Evolutionary conservation across 2,797 vertebrate genomes (phyloP).

Genomic region (Nannoperca obscura): DNA sequence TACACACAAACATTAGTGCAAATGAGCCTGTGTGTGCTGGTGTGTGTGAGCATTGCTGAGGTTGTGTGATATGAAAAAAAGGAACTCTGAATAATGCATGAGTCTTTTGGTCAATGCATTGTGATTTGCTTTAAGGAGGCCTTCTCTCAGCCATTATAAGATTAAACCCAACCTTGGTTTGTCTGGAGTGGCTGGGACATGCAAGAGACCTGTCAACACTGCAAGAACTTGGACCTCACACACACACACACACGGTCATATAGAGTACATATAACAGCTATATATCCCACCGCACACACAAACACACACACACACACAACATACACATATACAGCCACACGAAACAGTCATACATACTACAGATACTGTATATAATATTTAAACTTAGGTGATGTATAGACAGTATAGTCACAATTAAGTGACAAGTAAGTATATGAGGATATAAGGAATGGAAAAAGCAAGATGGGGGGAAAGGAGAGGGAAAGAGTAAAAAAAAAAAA

Average conservation of each 20-base stretch:
- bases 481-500: background rate
- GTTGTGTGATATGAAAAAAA: slow-evolving; percentile 79
- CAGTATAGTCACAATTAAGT: background rate
- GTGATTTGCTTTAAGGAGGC: slow-evolving; percentile 86
- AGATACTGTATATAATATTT: slow-evolving; percentile 14
- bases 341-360: background rate
- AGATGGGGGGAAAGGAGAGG: background rate
- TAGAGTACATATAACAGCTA: slow-evolving; percentile 24
- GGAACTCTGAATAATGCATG: slow-evolving; percentile 87
- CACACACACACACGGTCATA: slow-evolving; percentile 22
- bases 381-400: background rate
- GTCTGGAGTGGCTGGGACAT: slow-evolving; percentile 78
- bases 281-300: background rate
- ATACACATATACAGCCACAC: background rate
- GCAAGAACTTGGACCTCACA: slow-evolving; percentile 62
- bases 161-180: slow-evolving; percentile 86
- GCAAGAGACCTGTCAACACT: slow-evolving; percentile 83
- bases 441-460: background rate
- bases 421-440: background rate
- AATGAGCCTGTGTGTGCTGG: slow-evolving; percentile 53
- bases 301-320: slow-evolving; percentile 10
- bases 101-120: slow-evolving; percentile 86
- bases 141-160: slow-evolving; percentile 85
- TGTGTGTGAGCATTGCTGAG: slow-evolving; percentile 50
- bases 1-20: slow-evolving; percentile 54